These are phyloP conservation scores for Solea solea DNA, from an alignment of 2,113 vertebrate species.

Conservation along the genomic window DNA sequence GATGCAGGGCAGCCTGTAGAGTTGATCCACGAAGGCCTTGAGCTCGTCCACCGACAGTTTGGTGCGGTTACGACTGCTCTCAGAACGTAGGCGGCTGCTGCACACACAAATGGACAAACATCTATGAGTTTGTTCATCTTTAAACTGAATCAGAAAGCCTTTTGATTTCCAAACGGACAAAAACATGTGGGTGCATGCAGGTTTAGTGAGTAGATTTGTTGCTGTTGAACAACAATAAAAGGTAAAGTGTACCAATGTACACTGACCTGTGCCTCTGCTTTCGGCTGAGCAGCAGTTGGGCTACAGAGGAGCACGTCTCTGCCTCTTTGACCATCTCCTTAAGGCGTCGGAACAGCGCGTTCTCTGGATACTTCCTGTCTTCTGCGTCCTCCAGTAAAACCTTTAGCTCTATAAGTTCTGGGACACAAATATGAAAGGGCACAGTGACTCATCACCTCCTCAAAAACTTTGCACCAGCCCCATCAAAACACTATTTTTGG, in stretches of 20 bases:
- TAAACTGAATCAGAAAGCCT: neutral
- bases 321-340: slow-evolving; percentile 96
- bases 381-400: slow-evolving; percentile 96
- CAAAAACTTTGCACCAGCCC: too few relatives aligned
- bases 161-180: neutral
- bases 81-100: slow-evolving; percentile 85
- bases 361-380: slow-evolving; percentile 96
- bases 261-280: slow-evolving; percentile 94
- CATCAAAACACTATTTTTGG: neutral
- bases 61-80: slow-evolving; percentile 86
- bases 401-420: slow-evolving; percentile 95
- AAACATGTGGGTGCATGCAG: neutral
- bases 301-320: slow-evolving; percentile 97
- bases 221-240: neutral
- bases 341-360: slow-evolving; percentile 89
- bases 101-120: slow-evolving; percentile 9
- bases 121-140: neutral
- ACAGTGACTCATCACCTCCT: neutral
- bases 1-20: slow-evolving; percentile 93
- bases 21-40: slow-evolving; percentile 97
- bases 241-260: neutral
- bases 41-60: slow-evolving; percentile 97
- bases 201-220: neutral
- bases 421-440: neutral
- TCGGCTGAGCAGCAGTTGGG: slow-evolving; percentile 94